Base-by-base conservation (phyloP, 2,113 vertebrate species). In the Centropus unirufus region DNA sequence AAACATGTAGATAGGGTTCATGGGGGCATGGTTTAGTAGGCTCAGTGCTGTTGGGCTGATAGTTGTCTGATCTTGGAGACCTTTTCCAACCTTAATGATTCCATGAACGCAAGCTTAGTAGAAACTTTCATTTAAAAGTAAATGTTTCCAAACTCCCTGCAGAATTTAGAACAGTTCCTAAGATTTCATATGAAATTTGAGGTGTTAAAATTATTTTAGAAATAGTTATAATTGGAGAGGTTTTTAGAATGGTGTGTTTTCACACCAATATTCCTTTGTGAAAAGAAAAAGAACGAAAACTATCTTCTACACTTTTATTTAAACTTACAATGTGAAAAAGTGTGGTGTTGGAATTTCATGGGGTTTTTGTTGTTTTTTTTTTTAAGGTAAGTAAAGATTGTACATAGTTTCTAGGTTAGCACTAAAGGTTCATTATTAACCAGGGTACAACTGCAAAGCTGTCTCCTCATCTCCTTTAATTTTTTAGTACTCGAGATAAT, bases 381-480 rank as follows among this genome's bases (percentile, higher is more conserved):
- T 9, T 42, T 15, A 36, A 74, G 69, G 62, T 86, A 68, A 73
- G 66, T 68, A 23, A 68, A 86, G 87, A 64, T 34, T 46, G 30
- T 47, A 3, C 47, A 40, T 79, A 27, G 58, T 73, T 82, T 89
- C 68, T 93, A 34, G 64, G 79, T 42, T 63, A 36, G 32, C 32
- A 20, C 9, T 89, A 84, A 92, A 86, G 47, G 92, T 92, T 95
- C 80, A 77, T 86, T 32, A 27, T 92, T 96, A 88, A 95, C 90
- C 15, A 22, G 51, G 27, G 36, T 19, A 39, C 54, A 72, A 21
- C 70, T 93, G 58, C 8, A 11, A 54, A 69, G 42, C 80, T 81
- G 40, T 89, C 49, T 73, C 91, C 91, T 87, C 4, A 54, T 51
- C 66, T 44, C 52, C 81, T 92, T 51, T 67, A 57, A 32, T 70